Percentiles rank a stretch among this genome's conserved stretches.
These are phyloP conservation scores for Paramacrobiotus metropolitanus DNA, from an alignment of 1,140 invertebrate species.

Conservation along the genomic window DNA sequence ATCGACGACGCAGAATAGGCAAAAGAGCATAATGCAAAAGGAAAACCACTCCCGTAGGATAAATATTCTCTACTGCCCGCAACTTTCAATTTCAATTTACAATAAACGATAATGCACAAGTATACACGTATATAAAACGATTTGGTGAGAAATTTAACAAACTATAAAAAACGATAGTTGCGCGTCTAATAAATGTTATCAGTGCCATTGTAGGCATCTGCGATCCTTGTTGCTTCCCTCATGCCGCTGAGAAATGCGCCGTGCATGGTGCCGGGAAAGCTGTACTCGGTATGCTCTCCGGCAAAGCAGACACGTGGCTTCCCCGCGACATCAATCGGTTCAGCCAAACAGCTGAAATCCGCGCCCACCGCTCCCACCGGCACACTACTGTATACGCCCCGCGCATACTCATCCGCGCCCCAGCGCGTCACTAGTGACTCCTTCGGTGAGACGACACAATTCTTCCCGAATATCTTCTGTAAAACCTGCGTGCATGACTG, in stretches of 20 bases:
- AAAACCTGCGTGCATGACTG: not conserved
- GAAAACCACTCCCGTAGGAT: no score
- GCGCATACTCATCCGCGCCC: conserved; percentile 79
- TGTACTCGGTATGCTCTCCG: conserved; percentile 90
- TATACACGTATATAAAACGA: no score
- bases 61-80: no score
- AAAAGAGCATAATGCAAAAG: no score
- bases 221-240: conserved; percentile 74
- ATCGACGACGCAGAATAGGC: no score
- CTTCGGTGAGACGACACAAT: conserved; percentile 39
- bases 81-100: no score
- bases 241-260: conserved; percentile 83
- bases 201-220: conserved; percentile 30
- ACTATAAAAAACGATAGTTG: no score
- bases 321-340: not conserved
- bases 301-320: conserved; percentile 61
- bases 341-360: conserved; percentile 7
- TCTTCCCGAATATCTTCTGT: not conserved
- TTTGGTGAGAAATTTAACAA: no score
- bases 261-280: conserved; percentile 93
- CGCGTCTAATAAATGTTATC: conserved; percentile 1
- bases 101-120: no score
- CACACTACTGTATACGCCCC: conserved; percentile 90
- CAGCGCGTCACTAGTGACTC: conserved; percentile 89
- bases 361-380: conserved; percentile 71